A percentile compares a stretch with the other conserved stretches of the same genome.
phyloP scores from a whole-genome alignment of 2,888 invertebrate genomes.

The Crocallis elinguaria region DNA sequence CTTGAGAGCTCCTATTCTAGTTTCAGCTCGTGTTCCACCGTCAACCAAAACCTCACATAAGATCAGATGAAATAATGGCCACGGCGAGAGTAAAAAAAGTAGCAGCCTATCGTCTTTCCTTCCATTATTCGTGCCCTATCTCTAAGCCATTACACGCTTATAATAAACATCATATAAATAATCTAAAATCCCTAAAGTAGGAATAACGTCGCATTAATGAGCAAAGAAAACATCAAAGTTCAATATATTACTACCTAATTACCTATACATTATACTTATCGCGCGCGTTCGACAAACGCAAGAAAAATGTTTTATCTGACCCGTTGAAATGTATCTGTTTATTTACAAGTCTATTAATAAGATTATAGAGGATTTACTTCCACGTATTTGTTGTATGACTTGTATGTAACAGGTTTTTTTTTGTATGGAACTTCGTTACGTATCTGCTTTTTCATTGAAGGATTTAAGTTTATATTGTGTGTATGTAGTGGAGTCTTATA shows the following conservation, averaged over 20 bases:
- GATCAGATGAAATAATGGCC: too few species aligned
- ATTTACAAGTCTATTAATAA: slow-evolving; percentile 76
- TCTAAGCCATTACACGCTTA: slow-evolving; percentile 40
- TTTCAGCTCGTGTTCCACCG: too few species aligned
- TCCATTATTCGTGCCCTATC: slow-evolving; percentile 12
- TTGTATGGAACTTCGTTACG: neutral
- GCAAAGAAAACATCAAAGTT: slow-evolving; percentile 68
- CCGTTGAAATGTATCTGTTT: slow-evolving; percentile 66
- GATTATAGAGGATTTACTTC: slow-evolving; percentile 60
- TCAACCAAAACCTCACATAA: too few species aligned
- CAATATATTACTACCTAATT: slow-evolving; percentile 79
- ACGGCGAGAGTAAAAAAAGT: too few species aligned
- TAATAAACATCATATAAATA: slow-evolving; percentile 63
- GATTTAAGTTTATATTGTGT: neutral
- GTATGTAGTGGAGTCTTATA: too few species aligned
- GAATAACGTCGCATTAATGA: slow-evolving; percentile 76
- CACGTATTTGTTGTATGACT: slow-evolving; percentile 41
- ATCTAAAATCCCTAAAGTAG: slow-evolving; percentile 68
- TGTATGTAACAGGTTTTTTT: slow-evolving; percentile 29
- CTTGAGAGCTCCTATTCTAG: too few species aligned
- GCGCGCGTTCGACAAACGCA: slow-evolving; percentile 48
- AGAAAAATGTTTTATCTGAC: slow-evolving; percentile 71
- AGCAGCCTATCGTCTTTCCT: too few species aligned
- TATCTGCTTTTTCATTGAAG: slow-evolving; percentile 2
- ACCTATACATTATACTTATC: slow-evolving; percentile 81